Base-by-base conservation (phyloP, 2,113 vertebrate genomes). In the Hyperopisus bebe region DNA sequence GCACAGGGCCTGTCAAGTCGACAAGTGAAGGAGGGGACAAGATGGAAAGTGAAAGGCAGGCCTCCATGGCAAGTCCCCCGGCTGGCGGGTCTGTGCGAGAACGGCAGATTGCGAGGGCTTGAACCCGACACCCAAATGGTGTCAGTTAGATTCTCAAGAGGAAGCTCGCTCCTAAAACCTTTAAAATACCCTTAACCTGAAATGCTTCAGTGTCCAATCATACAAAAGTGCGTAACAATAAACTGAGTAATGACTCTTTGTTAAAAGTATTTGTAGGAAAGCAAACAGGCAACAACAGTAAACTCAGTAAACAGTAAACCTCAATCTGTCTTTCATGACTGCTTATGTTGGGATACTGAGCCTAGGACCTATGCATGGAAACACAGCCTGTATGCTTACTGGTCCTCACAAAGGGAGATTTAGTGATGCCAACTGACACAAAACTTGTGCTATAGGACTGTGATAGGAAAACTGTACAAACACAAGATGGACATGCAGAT, bases 1-100 rank as follows among this genome's bases (percentile, higher is more conserved):
- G 92, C 91, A 94, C 94, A 92, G 82, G 88, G 90, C 93, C 90
- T 74, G 47, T 90, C 17, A 90, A 55, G 90, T 91, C 90, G 90
- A 91, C 47, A 88, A 92, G 53, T 17, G 87, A 35, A 88, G 35
- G 87, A 88, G 21, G 58, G 55, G 3, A 92, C 44, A 90, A 89
- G 39, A 44, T 17, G 47, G 87, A 88, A 24, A 51, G 47, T 51
- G 24, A 80, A 80, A 84, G 19, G 39, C 2, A 21, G 19, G 82
- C 82, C 62, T 31, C n/a, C n/a, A 1, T 31, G 62, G 62, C 62
- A 31, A 11, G n/a, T 84, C 44, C 82, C 8, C 19, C 1, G 74
- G 35, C 82, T 84, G 35, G 39, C 82, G 3, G 39, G 82, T 7
- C 17, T 84, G 17, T 17, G 15, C 17, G 35, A 80, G 35, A 42